phyloP scores from a whole-genome alignment of 2,113 vertebrate genomes.

The Charina bottae region DNA sequence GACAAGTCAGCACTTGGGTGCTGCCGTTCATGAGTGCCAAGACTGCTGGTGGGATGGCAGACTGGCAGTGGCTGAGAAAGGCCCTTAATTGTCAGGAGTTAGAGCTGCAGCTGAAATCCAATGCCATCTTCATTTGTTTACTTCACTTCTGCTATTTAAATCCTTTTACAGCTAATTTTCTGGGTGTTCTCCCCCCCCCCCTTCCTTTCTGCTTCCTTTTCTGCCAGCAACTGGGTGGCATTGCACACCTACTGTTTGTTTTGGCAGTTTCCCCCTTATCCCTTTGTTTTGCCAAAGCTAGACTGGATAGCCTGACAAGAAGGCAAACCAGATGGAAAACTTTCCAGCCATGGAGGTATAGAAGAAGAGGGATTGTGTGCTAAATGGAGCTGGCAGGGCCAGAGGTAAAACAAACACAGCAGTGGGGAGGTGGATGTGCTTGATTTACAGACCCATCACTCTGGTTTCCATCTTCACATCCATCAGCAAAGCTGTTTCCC shows the following conservation, averaged over 20 bases:
- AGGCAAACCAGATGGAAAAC: slow-evolving; percentile 5
- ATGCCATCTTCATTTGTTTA: neutral
- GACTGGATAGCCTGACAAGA: slow-evolving; percentile 1
- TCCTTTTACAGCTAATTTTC: neutral
- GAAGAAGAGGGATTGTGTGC: slow-evolving; percentile 7
- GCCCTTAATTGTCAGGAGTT: neutral
- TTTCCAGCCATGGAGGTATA: neutral
- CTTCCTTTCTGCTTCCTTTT: neutral
- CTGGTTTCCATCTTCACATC: slow-evolving; percentile 23
- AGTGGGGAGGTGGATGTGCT: neutral
- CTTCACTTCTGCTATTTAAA: neutral
- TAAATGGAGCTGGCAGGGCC: slow-evolving; percentile 18
- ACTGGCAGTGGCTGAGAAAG: neutral
- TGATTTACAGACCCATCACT: slow-evolving; percentile 8
- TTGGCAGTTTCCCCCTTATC: neutral
- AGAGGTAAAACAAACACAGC: slow-evolving; percentile 12
- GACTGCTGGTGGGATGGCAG: neutral
- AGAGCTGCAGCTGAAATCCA: neutral
- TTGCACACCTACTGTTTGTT: fast-evolving
- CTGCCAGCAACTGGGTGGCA: neutral
- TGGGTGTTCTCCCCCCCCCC: neutral
- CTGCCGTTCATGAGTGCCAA: neutral
- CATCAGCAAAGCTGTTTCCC: slow-evolving; percentile 7
- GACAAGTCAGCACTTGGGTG: neutral
- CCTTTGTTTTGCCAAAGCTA: neutral